Evolutionary conservation across 1,140 invertebrate genomes (phyloP).

Genomic region (Centruroides sculpturatus): DNA sequence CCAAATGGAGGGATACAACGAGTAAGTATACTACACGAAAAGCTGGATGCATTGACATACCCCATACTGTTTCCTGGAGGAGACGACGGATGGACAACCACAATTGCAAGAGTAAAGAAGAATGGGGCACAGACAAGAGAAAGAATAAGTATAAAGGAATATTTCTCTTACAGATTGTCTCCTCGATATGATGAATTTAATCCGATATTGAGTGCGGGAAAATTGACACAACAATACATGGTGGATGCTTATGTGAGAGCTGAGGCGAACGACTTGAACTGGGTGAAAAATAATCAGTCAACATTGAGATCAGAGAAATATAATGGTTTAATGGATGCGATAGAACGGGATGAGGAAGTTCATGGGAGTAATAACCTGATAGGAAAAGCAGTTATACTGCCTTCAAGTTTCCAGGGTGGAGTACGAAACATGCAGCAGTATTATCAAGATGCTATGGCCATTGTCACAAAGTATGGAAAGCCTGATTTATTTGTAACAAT

Average conservation of each 20-base stretch:
- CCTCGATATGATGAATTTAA: conserved; percentile 16
- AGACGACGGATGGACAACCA: conserved; percentile 7
- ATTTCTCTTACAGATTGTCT: neutral
- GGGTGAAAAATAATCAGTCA: conserved; percentile 5
- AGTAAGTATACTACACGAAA: no score
- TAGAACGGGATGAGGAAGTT: neutral
- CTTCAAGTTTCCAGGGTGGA: conserved; percentile 10
- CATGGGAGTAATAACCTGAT: neutral
- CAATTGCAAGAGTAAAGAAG: neutral
- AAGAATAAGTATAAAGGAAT: conserved; percentile 1
- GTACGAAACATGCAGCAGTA: conserved; percentile 11
- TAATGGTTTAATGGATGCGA: neutral
- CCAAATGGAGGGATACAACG: no score
- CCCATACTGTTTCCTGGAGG: conserved; percentile 17
- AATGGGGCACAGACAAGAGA: neutral
- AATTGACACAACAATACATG: conserved; percentile 17
- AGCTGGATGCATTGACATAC: conserved; percentile 17
- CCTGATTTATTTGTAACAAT: conserved; percentile 34
- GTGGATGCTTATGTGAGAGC: no score
- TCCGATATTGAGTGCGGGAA: conserved; percentile 16
- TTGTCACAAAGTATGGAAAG: conserved; percentile 24
- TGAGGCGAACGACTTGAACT: conserved; percentile 6
- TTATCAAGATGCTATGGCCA: conserved; percentile 24
- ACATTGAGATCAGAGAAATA: conserved; percentile 11
- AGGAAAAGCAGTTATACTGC: conserved; percentile 7